These are phyloP conservation scores for Myrmecophaga tridactyla DNA, from an alignment of 2,113 vertebrate species.

Conservation along the genomic window DNA sequence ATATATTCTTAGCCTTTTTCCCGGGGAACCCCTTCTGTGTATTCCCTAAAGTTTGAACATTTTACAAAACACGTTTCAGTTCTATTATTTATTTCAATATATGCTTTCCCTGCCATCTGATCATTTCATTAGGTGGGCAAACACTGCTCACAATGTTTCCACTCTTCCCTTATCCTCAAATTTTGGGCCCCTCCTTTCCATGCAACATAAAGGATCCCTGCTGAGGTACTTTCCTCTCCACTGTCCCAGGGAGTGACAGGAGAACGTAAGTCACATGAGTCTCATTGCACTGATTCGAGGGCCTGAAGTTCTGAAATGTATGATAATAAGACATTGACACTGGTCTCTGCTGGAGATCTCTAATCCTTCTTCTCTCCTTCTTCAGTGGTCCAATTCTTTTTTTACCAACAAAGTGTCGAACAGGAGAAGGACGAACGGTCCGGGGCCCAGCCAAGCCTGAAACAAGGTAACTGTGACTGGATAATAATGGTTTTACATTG, in stretches of 20 bases:
- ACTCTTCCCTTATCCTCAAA: neutral
- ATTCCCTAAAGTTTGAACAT: neutral
- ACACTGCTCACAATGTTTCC: neutral
- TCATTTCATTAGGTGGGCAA: neutral
- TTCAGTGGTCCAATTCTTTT: neutral
- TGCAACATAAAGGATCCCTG: neutral
- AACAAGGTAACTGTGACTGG: slow-evolving; percentile 48
- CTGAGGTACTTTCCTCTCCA: neutral
- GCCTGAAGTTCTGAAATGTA: neutral
- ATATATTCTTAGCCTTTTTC: neutral
- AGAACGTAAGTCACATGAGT: neutral
- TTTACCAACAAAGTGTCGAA: accelerated
- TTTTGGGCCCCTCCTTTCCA: neutral
- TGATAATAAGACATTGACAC: neutral
- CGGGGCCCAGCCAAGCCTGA: neutral
- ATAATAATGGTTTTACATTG: neutral
- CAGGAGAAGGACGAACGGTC: neutral
- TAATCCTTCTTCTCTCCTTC: neutral
- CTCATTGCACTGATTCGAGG: neutral
- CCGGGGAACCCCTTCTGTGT: neutral
- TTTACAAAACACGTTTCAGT: neutral
- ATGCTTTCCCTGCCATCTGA: neutral
- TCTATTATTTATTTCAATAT: neutral
- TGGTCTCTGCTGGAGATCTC: neutral
- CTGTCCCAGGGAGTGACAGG: neutral